These are phyloP conservation scores for Rhinoderma darwinii DNA, from an alignment of 2,113 vertebrate genomes.

Conservation along the genomic window DNA sequence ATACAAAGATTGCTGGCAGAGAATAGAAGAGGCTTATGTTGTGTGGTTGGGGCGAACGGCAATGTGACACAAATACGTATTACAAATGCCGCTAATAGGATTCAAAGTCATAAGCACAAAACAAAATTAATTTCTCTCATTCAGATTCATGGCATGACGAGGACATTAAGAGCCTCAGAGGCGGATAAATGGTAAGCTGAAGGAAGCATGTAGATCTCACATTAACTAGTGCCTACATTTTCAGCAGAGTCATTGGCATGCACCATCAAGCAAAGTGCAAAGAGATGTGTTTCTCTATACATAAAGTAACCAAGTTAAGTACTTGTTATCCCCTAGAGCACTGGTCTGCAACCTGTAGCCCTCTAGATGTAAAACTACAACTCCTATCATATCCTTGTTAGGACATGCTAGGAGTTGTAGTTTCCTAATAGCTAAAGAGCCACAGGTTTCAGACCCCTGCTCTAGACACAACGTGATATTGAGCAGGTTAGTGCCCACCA, in stretches of 20 bases:
- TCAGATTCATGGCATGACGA: conserved; percentile 53
- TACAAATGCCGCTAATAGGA: conserved; percentile 59
- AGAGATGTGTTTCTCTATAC: conserved; percentile 66
- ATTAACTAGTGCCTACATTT: conserved; percentile 57
- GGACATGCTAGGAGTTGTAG: neutral
- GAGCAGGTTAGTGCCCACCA: neutral
- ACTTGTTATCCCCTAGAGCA: neutral
- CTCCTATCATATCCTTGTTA: too few species aligned
- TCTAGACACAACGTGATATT: neutral
- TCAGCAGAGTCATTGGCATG: conserved; percentile 55
- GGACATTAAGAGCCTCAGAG: conserved; percentile 52
- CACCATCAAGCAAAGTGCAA: conserved; percentile 64
- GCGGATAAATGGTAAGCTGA: conserved; percentile 59
- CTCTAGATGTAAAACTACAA: neutral
- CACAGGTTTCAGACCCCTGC: neutral
- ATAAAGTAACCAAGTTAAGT: neutral
- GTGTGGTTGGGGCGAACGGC: neutral
- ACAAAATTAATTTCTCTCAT: conserved; percentile 60
- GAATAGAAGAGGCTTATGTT: conserved; percentile 15
- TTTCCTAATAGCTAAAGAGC: neutral
- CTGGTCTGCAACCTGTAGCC: neutral
- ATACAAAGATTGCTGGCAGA: conserved; percentile 47
- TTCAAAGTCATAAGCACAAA: conserved; percentile 62
- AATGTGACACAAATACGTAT: conserved; percentile 52
- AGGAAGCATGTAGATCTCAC: conserved; percentile 58